Evolutionary conservation across 2,113 vertebrate genomes (phyloP).

Genomic region (Tragelaphus buxtoni): DNA sequence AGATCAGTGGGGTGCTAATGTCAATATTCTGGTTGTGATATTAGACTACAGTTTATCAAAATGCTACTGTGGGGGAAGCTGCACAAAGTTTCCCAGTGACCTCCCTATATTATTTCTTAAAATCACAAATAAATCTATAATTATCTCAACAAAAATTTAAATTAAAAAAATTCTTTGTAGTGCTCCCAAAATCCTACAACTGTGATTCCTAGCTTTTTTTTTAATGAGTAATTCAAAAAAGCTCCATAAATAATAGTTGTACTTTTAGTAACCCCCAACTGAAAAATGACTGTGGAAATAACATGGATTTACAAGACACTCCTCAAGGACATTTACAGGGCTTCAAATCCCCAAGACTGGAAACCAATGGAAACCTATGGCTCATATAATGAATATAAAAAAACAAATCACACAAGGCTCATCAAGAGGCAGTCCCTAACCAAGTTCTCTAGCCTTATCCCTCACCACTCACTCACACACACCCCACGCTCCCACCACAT

Average conservation of each 20-base stretch:
- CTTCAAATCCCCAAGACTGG: not conserved
- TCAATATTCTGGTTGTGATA: not conserved
- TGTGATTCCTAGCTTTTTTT: not conserved
- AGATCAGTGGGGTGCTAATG: not conserved
- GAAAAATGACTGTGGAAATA: not conserved
- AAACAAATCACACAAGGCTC: not conserved
- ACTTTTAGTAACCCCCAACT: not conserved
- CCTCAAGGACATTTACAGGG: not conserved
- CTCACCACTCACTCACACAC: not conserved
- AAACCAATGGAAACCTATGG: not conserved
- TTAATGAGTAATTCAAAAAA: not conserved
- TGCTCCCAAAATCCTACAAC: not conserved
- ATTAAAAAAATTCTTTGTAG: not conserved
- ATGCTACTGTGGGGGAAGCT: not conserved
- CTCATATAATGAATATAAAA: not conserved
- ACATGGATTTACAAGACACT: not conserved
- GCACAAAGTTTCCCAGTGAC: not conserved
- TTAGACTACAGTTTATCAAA: not conserved
- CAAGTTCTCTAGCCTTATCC: not conserved
- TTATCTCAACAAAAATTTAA: slow-evolving; percentile 15
- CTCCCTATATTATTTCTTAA: not conserved
- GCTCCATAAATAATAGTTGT: not conserved
- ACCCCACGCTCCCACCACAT: not conserved
- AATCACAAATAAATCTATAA: not conserved
- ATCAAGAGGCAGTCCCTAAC: not conserved